phyloP scores from a whole-genome alignment of 2,113 vertebrate species.

The Microtus richardsoni region DNA sequence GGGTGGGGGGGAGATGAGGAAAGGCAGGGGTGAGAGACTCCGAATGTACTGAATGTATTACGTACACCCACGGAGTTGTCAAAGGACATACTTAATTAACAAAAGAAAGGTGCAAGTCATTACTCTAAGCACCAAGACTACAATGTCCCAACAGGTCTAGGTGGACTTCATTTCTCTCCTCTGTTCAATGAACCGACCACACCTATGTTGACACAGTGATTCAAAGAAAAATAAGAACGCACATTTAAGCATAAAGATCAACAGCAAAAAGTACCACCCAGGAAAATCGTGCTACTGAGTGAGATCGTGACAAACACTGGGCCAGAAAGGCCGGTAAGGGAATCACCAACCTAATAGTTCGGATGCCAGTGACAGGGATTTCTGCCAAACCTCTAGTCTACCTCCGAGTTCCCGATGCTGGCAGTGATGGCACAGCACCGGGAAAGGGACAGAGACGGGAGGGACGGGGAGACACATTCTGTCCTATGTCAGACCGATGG shows the following conservation, averaged over 20 bases:
- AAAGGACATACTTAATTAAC: not conserved
- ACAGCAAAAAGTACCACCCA: slow-evolving; percentile 76
- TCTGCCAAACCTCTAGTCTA: not conserved
- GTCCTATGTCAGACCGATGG: not conserved
- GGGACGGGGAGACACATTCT: not conserved
- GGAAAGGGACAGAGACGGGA: not conserved
- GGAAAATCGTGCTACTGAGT: slow-evolving; percentile 33
- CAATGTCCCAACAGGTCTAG: slow-evolving; percentile 49
- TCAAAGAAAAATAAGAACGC: slow-evolving; percentile 67
- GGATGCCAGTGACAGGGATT: not conserved
- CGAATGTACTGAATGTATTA: not conserved
- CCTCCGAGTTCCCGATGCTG: not conserved
- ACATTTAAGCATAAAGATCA: slow-evolving; percentile 61
- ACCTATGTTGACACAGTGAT: slow-evolving; percentile 74
- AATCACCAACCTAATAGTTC: slow-evolving; percentile 9
- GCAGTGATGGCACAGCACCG: not conserved
- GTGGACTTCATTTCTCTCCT: slow-evolving; percentile 48
- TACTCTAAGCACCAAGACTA: slow-evolving; percentile 36
- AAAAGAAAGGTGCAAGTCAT: slow-evolving; percentile 68
- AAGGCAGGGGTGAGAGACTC: not conserved
- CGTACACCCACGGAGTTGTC: not conserved
- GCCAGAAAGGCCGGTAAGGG: not conserved
- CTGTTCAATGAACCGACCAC: slow-evolving; percentile 56
- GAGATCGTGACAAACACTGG: not conserved
- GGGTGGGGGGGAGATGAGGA: not conserved